Evolutionary conservation across 1,140 invertebrate genomes (phyloP).

Genomic region (Nymphalis io): DNA sequence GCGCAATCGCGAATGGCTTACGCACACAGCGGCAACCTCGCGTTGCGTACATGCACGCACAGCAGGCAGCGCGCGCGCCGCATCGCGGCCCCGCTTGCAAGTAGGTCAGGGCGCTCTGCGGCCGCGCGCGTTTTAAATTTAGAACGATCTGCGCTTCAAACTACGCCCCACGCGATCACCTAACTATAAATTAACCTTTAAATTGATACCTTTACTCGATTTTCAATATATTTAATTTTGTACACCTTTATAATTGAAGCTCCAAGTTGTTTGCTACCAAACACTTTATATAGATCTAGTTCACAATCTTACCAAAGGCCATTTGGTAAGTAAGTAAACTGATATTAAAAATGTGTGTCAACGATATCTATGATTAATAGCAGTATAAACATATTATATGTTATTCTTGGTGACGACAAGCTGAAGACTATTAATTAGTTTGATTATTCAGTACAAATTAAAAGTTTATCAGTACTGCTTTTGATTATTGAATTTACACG

Average conservation of each 20-base stretch:
- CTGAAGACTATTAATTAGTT: background rate
- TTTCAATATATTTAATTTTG: background rate
- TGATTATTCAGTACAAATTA: background rate
- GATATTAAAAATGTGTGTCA: conserved; percentile 31
- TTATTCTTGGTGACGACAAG: background rate
- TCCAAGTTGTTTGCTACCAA: conserved; percentile 2
- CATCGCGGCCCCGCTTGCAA: conserved; percentile 78
- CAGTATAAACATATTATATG: conserved; percentile 8
- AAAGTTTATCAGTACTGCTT: background rate
- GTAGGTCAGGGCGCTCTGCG: conserved; percentile 78
- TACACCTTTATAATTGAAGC: conserved; percentile 19
- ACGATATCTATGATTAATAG: conserved; percentile 25
- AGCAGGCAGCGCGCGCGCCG: conserved; percentile 71
- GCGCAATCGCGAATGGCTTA: conserved; percentile 68
- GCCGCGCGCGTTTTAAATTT: conserved; percentile 79
- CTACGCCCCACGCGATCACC: conserved; percentile 70
- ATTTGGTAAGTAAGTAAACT: conserved; percentile 9
- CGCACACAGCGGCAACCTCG: conserved; percentile 59
- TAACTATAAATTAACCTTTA: conserved; percentile 59
- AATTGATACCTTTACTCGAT: conserved; percentile 28
- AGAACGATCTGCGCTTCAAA: conserved; percentile 77
- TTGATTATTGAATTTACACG: too few relatives aligned
- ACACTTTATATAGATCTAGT: conserved; percentile 24
- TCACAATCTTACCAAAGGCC: conserved; percentile 22
- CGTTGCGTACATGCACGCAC: conserved; percentile 65